Base-by-base conservation (phyloP, 2,797 vertebrate genomes). In the Valencia hispanica region DNA sequence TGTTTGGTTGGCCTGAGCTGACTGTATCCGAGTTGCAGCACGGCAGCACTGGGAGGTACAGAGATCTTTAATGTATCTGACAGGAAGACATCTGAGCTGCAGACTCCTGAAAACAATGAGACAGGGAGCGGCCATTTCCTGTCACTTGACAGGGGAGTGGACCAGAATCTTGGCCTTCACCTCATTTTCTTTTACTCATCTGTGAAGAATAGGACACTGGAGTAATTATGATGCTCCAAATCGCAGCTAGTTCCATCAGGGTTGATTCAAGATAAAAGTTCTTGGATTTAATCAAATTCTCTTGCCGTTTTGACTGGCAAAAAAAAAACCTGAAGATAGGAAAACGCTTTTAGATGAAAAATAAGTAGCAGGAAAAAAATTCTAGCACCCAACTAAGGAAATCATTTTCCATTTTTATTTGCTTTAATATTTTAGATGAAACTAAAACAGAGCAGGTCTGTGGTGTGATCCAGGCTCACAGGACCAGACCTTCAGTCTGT, bases 61-160 rank as follows among this genome's bases (percentile, higher is more conserved):
- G 68, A 66, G 51, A n/a, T 48, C 74, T 68, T 77, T 65, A 51
- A 78, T 41, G 73, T 77, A 50, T 77, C 80, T 41, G 55, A 73
- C 84, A 90, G 92, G 89, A 92, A 93, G 74, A 39, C 68, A 80
- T 78, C 71, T 0, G 20, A 77, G 82, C 69, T 68, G 79, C 41
- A 55, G 75, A 74, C 82, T 85, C 79, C 53, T 72, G 82, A 74
- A 88, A 85, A 91, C 91, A 91, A 92, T 92, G 87, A 82, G 66
- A 63, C 9, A 71, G 89, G 91, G 86, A 90, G 86, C 51, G 83
- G 86, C 20, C 80, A 74, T 68, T 90, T 93, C 90, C 92, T 69
- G 87, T 75, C 79, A 77, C 83, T 74, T 61, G 41, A 50, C 79
- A 70, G 76, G 36, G 47, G 61, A 75, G 71, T 72, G 30, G 74